Percentiles rank a stretch among this genome's conserved stretches.
These are phyloP conservation scores for Sorex fumeus DNA, from an alignment of 2,113 vertebrate genomes.

Conservation along the genomic window DNA sequence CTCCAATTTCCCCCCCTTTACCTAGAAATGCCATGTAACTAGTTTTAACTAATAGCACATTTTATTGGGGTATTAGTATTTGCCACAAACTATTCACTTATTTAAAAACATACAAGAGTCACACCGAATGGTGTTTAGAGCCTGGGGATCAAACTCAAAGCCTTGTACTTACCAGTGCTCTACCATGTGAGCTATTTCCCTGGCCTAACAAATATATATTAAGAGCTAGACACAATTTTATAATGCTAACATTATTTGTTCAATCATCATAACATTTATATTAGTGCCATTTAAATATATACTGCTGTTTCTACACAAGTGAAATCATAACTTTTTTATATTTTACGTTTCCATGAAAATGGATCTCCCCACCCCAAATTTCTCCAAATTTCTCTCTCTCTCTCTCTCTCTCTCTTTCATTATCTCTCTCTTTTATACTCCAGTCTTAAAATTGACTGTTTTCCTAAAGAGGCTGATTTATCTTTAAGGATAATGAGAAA, in stretches of 20 bases:
- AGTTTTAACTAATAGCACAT: neutral
- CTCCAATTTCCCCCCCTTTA: neutral
- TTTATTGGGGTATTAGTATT: slow-evolving; percentile 2
- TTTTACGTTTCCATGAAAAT: slow-evolving; percentile 1
- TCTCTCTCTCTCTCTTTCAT: too few species aligned
- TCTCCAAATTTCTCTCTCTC: too few species aligned
- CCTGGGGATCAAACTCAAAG: too few species aligned
- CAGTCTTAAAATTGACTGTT: neutral
- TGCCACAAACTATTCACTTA: neutral
- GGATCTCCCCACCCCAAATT: neutral
- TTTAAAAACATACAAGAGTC: neutral
- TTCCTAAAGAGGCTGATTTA: neutral
- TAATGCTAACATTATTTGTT: neutral
- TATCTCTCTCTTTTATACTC: neutral
- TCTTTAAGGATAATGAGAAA: neutral
- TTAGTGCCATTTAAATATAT: neutral
- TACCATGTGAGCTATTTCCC: too few species aligned
- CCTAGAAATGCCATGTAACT: neutral
- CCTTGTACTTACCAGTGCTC: too few species aligned
- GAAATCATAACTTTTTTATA: slow-evolving; percentile 7
- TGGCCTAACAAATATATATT: neutral
- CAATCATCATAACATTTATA: neutral
- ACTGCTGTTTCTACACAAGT: neutral
- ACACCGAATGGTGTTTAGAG: too few species aligned
- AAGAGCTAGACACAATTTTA: neutral